A percentile compares a stretch with the other conserved stretches of the same genome.
Evolutionary conservation across 2,888 invertebrate species (phyloP).

Genomic region (Mimumesa dahlbomi): DNA sequence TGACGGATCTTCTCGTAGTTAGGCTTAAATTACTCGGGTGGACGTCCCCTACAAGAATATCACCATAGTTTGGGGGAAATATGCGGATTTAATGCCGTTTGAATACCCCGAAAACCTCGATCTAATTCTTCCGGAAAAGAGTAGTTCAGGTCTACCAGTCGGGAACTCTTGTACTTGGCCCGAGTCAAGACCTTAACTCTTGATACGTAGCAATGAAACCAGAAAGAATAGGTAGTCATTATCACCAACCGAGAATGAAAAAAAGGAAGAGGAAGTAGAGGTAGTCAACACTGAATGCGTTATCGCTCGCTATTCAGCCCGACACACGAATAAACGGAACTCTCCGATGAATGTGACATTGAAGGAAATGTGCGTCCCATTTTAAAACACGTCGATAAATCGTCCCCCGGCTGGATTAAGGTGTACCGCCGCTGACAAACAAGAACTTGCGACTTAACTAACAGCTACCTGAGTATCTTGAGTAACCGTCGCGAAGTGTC

Average conservation of each 20-base stretch:
- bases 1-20: too few species aligned
- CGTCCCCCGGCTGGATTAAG: constrained; percentile 10
- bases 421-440: neutral
- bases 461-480: constrained; percentile 1
- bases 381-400: constrained; percentile 17
- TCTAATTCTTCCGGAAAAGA: too few species aligned
- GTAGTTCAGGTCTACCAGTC: too few species aligned
- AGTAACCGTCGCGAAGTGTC: neutral
- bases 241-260: neutral
- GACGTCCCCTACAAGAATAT: too few species aligned
- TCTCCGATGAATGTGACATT: constrained; percentile 10
- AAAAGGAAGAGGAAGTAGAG: constrained; percentile 12
- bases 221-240: neutral
- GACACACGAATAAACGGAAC: constrained; percentile 5
- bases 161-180: too few species aligned
- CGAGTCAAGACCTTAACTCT: neutral
- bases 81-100: too few species aligned
- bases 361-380: constrained; percentile 11
- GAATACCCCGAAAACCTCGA: too few species aligned
- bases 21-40: too few species aligned
- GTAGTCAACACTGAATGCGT: constrained; percentile 4
- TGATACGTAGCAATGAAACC: neutral
- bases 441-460: constrained; percentile 9
- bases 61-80: too few species aligned
- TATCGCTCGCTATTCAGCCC: neutral